phyloP scores from a whole-genome alignment of 1,140 invertebrate genomes.

The Camponotus pennsylvanicus region DNA sequence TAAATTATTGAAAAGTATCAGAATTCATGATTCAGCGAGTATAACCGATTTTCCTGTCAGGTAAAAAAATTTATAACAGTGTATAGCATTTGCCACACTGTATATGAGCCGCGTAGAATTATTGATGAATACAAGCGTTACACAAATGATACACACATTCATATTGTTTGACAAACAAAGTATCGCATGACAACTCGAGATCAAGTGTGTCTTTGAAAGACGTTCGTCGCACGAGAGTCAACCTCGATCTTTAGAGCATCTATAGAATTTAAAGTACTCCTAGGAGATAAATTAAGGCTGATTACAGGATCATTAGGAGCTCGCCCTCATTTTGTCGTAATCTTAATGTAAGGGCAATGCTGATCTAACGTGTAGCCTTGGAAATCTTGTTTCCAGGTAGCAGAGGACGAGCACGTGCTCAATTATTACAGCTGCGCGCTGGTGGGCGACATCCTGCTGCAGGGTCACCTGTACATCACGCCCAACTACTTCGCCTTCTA shows the following conservation, averaged over 20 bases:
- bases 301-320: no score
- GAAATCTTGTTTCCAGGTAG: constrained; percentile 87
- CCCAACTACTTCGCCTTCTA: constrained; percentile 98
- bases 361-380: constrained; percentile 78
- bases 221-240: background rate
- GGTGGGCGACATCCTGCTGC: constrained; percentile 96
- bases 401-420: constrained; percentile 91
- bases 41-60: no score
- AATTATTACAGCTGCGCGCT: constrained; percentile 97
- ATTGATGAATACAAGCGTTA: background rate
- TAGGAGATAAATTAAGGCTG: background rate
- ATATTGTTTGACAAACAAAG: constrained; percentile 27
- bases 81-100: no score
- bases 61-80: background rate
- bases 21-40: background rate
- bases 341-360: constrained; percentile 70
- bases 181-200: constrained; percentile 26
- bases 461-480: constrained; percentile 97
- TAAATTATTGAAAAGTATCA: background rate
- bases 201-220: background rate
- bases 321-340: no score
- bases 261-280: background rate
- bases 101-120: background rate
- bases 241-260: background rate
- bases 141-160: background rate